Conservation (phyloP, 1,140 invertebrate genomes). For the Hyposmocoma kahamanoa region DNA sequence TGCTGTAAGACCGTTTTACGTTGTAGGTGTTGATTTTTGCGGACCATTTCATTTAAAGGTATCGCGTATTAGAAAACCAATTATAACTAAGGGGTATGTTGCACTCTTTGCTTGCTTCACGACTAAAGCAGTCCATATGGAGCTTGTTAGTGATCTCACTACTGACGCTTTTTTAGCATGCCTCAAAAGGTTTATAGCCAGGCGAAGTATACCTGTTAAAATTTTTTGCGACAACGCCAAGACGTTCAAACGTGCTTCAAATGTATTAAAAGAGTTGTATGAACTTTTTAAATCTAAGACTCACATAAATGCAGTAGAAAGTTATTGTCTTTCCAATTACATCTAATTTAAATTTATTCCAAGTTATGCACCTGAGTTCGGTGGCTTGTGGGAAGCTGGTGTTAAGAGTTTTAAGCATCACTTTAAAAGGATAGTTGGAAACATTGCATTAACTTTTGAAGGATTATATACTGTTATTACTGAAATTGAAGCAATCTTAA, state of each 20-base stretch:
- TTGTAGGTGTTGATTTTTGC: background rate
- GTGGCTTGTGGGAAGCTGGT: background rate
- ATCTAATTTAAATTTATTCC: background rate
- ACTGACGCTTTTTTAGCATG: conserved; percentile 31
- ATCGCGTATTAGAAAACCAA: background rate
- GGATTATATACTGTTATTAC: background rate
- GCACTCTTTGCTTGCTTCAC: conserved; percentile 10
- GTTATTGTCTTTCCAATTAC: background rate
- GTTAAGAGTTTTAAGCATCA: background rate
- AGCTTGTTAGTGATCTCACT: conserved; percentile 12
- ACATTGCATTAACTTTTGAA: background rate
- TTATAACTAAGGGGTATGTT: conserved; percentile 3
- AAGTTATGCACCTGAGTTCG: background rate
- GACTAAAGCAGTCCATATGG: conserved; percentile 25
- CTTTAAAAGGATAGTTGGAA: conserved; percentile 2
- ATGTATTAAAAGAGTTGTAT: background rate
- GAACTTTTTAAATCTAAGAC: background rate
- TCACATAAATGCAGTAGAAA: background rate
- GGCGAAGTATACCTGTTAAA: background rate
- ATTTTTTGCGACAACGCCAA: background rate
- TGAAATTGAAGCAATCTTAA: background rate
- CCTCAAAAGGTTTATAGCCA: conserved; percentile 18
- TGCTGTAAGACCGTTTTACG: conserved; percentile 30
- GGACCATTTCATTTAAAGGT: background rate
- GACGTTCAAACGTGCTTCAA: background rate